These are phyloP conservation scores for Carassius auratus DNA, from an alignment of 2,113 vertebrate species.

Conservation along the genomic window DNA sequence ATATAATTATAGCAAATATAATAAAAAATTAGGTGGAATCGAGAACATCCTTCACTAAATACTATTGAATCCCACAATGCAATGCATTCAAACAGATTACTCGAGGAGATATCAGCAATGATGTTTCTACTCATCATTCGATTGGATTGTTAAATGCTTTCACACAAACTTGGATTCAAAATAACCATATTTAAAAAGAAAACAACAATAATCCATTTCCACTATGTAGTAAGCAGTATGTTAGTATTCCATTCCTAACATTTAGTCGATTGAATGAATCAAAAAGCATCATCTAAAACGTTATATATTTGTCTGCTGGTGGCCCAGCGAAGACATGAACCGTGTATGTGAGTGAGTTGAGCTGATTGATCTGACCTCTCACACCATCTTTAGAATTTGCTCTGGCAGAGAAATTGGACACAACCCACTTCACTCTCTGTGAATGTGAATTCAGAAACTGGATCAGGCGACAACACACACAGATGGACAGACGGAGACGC, in stretches of 20 bases:
- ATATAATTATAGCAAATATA: no score
- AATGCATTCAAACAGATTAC: not conserved
- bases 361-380: conserved; percentile 4
- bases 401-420: not conserved
- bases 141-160: not conserved
- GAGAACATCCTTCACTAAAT: not conserved
- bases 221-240: not conserved
- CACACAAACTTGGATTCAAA: not conserved
- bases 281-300: not conserved
- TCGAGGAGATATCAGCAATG: not conserved
- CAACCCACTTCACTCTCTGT: not conserved
- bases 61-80: not conserved
- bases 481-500: not conserved
- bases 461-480: conserved; percentile 9
- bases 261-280: not conserved
- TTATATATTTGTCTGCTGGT: not conserved
- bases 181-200: not conserved
- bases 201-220: not conserved
- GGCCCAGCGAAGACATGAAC: not conserved
- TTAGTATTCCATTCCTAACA: not conserved
- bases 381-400: not conserved
- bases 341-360: not conserved
- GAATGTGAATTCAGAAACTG: not conserved
- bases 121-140: not conserved
- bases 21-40: no score